phyloP scores from a whole-genome alignment of 2,113 vertebrate genomes.

The Petrocephalus microphthalmus region DNA sequence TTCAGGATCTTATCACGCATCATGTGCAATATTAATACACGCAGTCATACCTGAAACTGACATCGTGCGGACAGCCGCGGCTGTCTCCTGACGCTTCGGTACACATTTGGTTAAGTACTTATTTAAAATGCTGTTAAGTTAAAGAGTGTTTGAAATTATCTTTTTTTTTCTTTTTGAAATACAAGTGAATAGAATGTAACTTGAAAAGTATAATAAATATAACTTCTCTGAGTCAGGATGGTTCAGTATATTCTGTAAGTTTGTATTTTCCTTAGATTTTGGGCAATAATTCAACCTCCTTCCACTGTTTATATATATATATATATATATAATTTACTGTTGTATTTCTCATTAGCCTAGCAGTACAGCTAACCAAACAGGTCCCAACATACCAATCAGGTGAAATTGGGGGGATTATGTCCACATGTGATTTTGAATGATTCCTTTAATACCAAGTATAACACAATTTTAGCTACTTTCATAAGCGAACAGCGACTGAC shows the following conservation, averaged over 20 bases:
- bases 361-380: conserved; percentile 34
- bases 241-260: conserved; percentile 63
- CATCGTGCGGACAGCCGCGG: conserved; percentile 48
- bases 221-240: conserved; percentile 59
- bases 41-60: conserved; percentile 55
- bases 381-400: conserved; percentile 22
- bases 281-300: conserved; percentile 57
- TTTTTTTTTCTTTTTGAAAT: conserved; percentile 39
- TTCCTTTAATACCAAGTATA: neutral
- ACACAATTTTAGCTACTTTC: neutral
- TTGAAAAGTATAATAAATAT: conserved; percentile 70
- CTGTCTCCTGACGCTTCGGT: conserved; percentile 37
- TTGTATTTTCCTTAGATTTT: conserved; percentile 58
- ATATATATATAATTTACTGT: no score
- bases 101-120: conserved; percentile 58
- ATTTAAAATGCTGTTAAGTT: conserved; percentile 68
- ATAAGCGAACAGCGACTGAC: neutral
- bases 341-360: conserved; percentile 23
- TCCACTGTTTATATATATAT: conserved; percentile 43
- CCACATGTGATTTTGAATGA: neutral
- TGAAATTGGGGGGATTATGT: neutral
- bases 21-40: conserved; percentile 67
- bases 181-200: conserved; percentile 68
- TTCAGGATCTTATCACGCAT: conserved; percentile 53
- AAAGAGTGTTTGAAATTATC: conserved; percentile 56